Percentiles rank a stretch among this genome's conserved stretches.
Evolutionary conservation across 2,888 invertebrate genomes (phyloP).

Genomic region (Macropis europaea): DNA sequence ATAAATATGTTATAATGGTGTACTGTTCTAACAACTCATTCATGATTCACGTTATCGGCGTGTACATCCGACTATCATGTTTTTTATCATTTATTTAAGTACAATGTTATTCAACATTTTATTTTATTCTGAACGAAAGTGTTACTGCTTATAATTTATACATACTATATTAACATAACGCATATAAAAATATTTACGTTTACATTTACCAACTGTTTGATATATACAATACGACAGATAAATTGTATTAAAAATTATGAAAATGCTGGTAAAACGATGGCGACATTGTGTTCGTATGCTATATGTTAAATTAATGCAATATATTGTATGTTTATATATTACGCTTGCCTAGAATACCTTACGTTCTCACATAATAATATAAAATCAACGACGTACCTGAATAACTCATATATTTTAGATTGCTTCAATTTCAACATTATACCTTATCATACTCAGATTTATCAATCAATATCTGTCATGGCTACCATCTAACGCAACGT

Average conservation of each 20-base stretch:
- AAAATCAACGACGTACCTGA: slow-evolving; percentile 3
- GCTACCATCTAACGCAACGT: slow-evolving; percentile 30
- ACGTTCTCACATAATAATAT: slow-evolving; percentile 9
- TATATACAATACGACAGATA: slow-evolving; percentile 22
- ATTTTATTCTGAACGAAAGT: slow-evolving; percentile 6
- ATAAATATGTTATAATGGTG: slow-evolving; percentile 45
- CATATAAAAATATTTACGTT: slow-evolving; percentile 5
- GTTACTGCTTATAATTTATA: slow-evolving; percentile 8
- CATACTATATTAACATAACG: slow-evolving; percentile 23
- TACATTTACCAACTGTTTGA: slow-evolving; percentile 11
- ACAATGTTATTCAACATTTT: slow-evolving; percentile 17
- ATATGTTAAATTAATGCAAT: slow-evolving; percentile 18
- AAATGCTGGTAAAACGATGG: slow-evolving; percentile 14
- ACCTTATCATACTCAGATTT: slow-evolving; percentile 46
- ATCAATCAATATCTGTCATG: slow-evolving; percentile 57
- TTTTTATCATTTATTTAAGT: slow-evolving; percentile 36
- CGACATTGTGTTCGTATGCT: not conserved
- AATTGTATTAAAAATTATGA: too few species aligned
- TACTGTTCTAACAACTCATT: slow-evolving; percentile 17
- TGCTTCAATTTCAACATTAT: slow-evolving; percentile 3
- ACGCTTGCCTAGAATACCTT: slow-evolving; percentile 12
- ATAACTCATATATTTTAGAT: slow-evolving; percentile 16
- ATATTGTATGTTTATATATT: not conserved
- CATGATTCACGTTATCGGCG: slow-evolving; percentile 6
- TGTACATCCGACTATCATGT: slow-evolving; percentile 24